Evolutionary conservation across 2,113 vertebrate genomes (phyloP).

Genomic region (Hippopotamus amphibius): DNA sequence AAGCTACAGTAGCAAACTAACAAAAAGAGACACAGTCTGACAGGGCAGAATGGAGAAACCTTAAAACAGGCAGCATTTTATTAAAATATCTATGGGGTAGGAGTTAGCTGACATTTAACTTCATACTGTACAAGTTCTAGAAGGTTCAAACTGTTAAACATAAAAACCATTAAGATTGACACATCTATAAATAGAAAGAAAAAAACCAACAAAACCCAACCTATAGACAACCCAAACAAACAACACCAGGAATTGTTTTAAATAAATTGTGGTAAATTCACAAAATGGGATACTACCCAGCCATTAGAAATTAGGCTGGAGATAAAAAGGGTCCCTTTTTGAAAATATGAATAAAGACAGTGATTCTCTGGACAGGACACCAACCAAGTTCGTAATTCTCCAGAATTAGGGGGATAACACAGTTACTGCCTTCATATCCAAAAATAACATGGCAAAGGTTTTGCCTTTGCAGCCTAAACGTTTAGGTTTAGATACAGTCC

Average conservation of each 20-base stretch:
- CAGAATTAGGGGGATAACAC: background rate
- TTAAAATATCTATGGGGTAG: no score
- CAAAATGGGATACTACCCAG: no score
- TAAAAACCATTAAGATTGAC: background rate
- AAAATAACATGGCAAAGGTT: background rate
- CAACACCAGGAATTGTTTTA: background rate
- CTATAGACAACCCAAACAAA: background rate
- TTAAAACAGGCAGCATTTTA: background rate
- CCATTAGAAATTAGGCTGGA: background rate
- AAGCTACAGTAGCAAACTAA: background rate
- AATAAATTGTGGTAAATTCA: background rate
- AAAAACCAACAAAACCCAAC: background rate
- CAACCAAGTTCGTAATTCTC: background rate
- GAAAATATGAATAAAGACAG: background rate
- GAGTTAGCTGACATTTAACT: background rate
- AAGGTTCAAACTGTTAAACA: background rate
- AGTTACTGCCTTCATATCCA: background rate
- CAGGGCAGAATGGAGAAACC: background rate
- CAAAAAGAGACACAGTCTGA: background rate
- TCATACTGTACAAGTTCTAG: background rate
- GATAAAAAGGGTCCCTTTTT: background rate
- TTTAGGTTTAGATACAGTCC: fast-evolving
- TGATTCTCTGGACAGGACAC: background rate
- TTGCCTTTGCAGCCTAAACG: background rate
- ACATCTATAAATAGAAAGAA: background rate